Base-by-base conservation (phyloP, 2,797 vertebrate species). In the Bradypodion pumilum region DNA sequence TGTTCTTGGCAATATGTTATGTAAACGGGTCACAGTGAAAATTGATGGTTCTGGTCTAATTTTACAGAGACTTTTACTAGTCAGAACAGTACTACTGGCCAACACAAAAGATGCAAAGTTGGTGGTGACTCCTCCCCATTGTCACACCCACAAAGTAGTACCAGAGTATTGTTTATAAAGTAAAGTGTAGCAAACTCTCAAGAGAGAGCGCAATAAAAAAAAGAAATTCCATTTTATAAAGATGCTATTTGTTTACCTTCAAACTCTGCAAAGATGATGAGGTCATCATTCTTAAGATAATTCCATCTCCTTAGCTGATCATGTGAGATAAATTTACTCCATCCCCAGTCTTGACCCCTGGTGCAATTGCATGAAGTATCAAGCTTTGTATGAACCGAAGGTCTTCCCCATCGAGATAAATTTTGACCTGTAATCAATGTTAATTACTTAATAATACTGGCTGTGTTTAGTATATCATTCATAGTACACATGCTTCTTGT, bases 231-330 rank as follows among this genome's bases (percentile, higher is more conserved):
- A 0, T 85, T 0, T 83, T 97, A 98, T 0, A 84, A 72, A 0
- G 78, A 98, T 94, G 6, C 86, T 94, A 0, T 0, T 63, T 19
- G 97, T 97, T 76, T 95, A 97, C 97, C 97, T 82, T 96, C 94
- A 90, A 97, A 97, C 88, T 97, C 93, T 44, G 92, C 79, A 44
- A 97, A 95, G 86, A 98, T 92, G 82, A 97, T 96, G 75, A 98
- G 96, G 88, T 97, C 96, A n/a, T 97, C 95, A 1, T 97, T 97
- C 92, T 97, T 97, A 40, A 97, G 91, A 88, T 97, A 97, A 87
- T 91, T 96, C 76, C 94, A 96, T 27, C 95, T 89, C 2, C 44
- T 90, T 76, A 98, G 94, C 85, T 96, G 94, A 74, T 92, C 91
- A 82, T 97, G 96, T 72, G 97, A 95, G 69, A 98, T 87, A 59